Evolutionary conservation across 1,140 invertebrate species (phyloP).

Genomic region (Caenorhabditis remanei): DNA sequence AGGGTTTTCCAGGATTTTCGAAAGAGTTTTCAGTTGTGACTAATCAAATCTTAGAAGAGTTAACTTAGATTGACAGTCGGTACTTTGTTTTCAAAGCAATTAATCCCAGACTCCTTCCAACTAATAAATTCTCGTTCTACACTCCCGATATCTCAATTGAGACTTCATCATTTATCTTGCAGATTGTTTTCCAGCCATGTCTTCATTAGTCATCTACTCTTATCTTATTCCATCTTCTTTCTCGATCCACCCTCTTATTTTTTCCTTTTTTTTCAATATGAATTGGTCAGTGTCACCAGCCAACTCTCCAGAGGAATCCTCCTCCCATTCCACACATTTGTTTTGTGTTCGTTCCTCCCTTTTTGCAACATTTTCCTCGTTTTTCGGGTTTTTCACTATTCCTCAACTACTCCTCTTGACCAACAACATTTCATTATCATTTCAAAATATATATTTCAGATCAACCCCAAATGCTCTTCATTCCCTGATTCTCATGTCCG

Average conservation of each 20-base stretch:
- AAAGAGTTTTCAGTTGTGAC: too few species aligned
- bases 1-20: background rate
- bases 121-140: too few species aligned
- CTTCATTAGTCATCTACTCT: too few species aligned
- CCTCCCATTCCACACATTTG: background rate
- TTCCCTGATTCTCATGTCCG: constrained; percentile 43
- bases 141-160: too few species aligned
- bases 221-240: background rate
- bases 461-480: background rate
- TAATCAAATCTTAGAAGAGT: too few species aligned
- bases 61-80: too few species aligned
- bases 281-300: constrained; percentile 32
- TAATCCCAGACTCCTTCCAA: too few species aligned
- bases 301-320: constrained; percentile 5
- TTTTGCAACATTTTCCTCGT: background rate
- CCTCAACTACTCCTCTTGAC: background rate
- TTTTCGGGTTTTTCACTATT: background rate
- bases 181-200: too few species aligned
- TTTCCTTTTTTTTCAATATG: background rate
- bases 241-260: background rate
- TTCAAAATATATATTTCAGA: background rate
- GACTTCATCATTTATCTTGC: too few species aligned
- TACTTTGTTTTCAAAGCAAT: too few species aligned
- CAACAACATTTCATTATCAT: background rate
- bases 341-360: constrained; percentile 14